Base-by-base conservation (phyloP, 2,888 invertebrate species). In the Cremastobaeus sp. region DNA sequence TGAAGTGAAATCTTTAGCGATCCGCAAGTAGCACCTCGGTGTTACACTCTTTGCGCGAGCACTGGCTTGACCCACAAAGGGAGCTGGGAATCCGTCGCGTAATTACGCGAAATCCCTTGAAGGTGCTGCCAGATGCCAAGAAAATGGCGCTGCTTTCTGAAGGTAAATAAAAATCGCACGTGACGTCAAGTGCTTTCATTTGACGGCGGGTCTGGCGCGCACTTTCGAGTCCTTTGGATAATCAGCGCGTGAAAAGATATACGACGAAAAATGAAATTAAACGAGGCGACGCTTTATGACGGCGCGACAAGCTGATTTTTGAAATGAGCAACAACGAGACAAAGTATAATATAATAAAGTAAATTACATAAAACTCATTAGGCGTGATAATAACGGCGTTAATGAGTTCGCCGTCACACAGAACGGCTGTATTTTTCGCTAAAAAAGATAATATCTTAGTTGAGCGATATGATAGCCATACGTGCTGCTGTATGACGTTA, bases 1-100 rank as follows among this genome's bases (percentile, higher is more conserved):
- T 80, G 78, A 79, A 81, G 81, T 81, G 78, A 78, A 83, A 81
- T 81, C 78, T 81, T 81, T 78, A 55, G 76, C 77, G 75, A 79
- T 69, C 79, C 37, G 43, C 48, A n/a, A 57, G 35, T 48, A 12
- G 30, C 41, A 55, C 32, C 47, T 18, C 11, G 30, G 50, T 30
- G 57, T 66, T 37, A 37, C 50, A 34, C 55, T 48, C 65, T 17
- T 68, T 59, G 43, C 47, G 47, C 34, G 15, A 50, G 45, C 57
- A 66, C 62, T 32, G 48, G 55, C 30, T 54, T 11, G 32, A 30
- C 32, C 28, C 35, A 54, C 15, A 32, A 59, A 62, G 47, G 48
- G 32, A 43, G 21, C 30, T 37, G 71, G 57, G 20, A 62, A 64
- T 50, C 43, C 52, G 57, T 65, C 52, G 57, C 66, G 59, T 75